Conservation (phyloP, 2,888 invertebrate species). For the Drosophila cyrtoloma region DNA sequence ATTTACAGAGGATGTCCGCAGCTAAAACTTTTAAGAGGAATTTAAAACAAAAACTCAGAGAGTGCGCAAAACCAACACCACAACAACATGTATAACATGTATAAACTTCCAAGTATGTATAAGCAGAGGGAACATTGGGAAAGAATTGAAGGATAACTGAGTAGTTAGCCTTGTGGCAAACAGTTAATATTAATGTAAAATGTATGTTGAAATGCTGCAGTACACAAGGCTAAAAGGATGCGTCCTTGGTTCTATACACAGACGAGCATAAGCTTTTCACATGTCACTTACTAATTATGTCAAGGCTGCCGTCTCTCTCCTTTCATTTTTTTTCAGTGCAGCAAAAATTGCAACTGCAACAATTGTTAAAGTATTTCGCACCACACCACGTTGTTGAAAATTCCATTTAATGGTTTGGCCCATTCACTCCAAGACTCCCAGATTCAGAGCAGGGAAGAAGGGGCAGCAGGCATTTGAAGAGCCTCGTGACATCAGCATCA, state of each 20-base stretch:
- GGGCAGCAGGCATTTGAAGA: slow-evolving; percentile 18
- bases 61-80: slow-evolving; percentile 11
- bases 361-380: slow-evolving; percentile 2
- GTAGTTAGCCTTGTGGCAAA: slow-evolving; percentile 41
- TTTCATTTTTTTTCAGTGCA: not conserved
- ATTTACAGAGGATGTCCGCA: not conserved
- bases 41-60: not conserved
- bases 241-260: slow-evolving; percentile 22
- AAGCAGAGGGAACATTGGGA: not conserved
- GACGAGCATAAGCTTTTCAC: slow-evolving; percentile 17
- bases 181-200: slow-evolving; percentile 41
- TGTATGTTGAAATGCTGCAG: slow-evolving; percentile 21
- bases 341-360: slow-evolving; percentile 10
- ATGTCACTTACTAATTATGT: slow-evolving; percentile 66
- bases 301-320: slow-evolving; percentile 53
- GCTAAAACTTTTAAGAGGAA: not conserved
- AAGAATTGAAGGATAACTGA: slow-evolving; percentile 24
- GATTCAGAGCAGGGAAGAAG: not conserved
- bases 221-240: slow-evolving; percentile 37
- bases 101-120: slow-evolving; percentile 1
- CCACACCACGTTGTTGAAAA: slow-evolving; percentile 21
- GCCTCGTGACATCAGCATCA: slow-evolving; percentile 53
- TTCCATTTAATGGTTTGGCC: slow-evolving; percentile 32
- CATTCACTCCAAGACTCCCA: slow-evolving; percentile 3
- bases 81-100: slow-evolving; percentile 7